These are phyloP conservation scores for Melanerpes aurifrons DNA, from an alignment of 2,113 vertebrate species.

Conservation along the genomic window DNA sequence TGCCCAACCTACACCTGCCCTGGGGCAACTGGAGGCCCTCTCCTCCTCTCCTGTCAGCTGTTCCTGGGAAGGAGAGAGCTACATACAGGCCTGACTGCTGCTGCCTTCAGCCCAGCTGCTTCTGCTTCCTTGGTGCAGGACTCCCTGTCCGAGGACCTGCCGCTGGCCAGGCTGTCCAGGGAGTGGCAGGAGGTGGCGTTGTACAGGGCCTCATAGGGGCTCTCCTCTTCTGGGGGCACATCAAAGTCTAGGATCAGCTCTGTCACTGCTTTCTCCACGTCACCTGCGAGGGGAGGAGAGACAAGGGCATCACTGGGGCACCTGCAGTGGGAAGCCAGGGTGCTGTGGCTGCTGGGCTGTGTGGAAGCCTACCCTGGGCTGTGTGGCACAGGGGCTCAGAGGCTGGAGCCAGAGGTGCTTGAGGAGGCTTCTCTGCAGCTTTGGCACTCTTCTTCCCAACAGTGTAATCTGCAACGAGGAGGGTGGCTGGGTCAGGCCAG, in stretches of 20 bases:
- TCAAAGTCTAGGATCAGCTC: conserved; percentile 85
- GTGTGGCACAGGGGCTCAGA: conserved; percentile 60
- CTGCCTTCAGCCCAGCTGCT: conserved; percentile 50
- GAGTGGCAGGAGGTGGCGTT: conserved; percentile 95
- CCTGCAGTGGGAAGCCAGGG: not conserved
- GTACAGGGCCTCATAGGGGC: conserved; percentile 91
- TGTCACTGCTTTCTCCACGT: conserved; percentile 83
- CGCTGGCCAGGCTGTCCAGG: conserved; percentile 91
- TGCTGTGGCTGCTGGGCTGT: fast-evolving
- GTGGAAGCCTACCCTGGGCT: conserved; percentile 72
- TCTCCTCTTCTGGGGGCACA: conserved; percentile 83
- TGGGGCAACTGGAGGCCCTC: no score
- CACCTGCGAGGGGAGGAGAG: conserved; percentile 66
- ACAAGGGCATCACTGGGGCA: not conserved
- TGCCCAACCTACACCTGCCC: no score
- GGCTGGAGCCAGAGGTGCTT: conserved; percentile 1
- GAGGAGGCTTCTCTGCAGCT: conserved; percentile 75
- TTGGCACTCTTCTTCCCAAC: conserved; percentile 79
- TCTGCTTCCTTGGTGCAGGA: conserved; percentile 84
- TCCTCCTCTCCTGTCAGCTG: no score
- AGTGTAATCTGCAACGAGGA: conserved; percentile 82
- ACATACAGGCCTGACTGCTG: conserved; percentile 77
- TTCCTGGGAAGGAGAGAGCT: not conserved
- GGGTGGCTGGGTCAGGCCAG: not conserved
- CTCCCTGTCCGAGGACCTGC: conserved; percentile 91